Conservation (phyloP, 2,113 vertebrate species). For the Gnathonemus echidnorhynchus region DNA sequence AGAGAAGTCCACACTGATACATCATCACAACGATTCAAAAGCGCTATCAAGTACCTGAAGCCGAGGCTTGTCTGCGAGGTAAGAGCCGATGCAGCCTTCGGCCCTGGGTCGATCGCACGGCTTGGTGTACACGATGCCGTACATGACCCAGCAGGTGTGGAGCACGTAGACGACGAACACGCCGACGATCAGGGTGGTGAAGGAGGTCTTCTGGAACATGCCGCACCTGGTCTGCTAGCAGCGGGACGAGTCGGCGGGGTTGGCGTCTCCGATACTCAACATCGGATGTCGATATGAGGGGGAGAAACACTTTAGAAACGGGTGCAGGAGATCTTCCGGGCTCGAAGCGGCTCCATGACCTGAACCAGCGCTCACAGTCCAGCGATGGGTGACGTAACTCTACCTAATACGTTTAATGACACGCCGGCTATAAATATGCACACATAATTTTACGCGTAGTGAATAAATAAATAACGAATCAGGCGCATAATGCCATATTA, state of each 20-base stretch:
- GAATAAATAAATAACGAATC: neutral
- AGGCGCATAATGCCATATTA: neutral
- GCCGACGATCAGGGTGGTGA: constrained; percentile 83
- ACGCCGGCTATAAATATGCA: neutral
- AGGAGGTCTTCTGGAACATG: constrained; percentile 74
- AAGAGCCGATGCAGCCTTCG: constrained; percentile 75
- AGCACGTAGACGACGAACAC: constrained; percentile 86
- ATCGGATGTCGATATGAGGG: neutral
- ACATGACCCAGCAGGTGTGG: constrained; percentile 98
- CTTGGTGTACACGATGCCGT: constrained; percentile 88
- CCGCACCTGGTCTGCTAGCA: neutral
- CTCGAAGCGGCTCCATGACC: neutral
- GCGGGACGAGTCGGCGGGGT: neutral
- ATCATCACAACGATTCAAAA: neutral
- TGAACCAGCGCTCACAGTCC: neutral
- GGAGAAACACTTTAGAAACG: neutral
- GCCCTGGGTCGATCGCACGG: constrained; percentile 64
- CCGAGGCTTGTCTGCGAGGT: constrained; percentile 73
- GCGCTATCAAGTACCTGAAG: constrained; percentile 67
- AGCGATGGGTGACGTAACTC: neutral
- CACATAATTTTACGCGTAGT: neutral
- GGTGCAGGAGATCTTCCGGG: neutral
- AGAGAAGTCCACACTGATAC: neutral
- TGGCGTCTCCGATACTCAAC: neutral
- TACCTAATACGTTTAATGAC: neutral